Evolutionary conservation across 1,140 invertebrate genomes (phyloP).

Genomic region (Saccostrea echinata): DNA sequence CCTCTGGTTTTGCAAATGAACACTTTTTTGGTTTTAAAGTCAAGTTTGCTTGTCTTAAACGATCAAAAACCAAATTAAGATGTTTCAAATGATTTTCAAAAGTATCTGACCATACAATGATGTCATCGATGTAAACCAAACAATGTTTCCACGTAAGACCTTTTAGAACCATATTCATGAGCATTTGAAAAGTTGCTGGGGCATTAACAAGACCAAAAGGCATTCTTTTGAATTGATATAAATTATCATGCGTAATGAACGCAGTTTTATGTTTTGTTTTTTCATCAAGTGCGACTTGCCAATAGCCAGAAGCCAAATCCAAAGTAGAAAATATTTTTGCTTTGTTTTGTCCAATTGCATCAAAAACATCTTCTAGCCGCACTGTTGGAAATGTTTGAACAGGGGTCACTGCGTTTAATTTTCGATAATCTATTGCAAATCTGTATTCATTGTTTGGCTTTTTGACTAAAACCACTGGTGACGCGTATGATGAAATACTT

Average conservation of each 20-base stretch:
- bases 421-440: too few relatives aligned
- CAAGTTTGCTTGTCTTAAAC: constrained; percentile 31
- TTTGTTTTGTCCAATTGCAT: too few relatives aligned
- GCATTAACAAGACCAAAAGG: constrained; percentile 62
- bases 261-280: constrained; percentile 53
- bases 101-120: constrained; percentile 64
- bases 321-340: constrained; percentile 31
- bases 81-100: constrained; percentile 79
- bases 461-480: too few relatives aligned
- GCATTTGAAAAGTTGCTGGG: constrained; percentile 46
- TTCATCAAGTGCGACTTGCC: constrained; percentile 56
- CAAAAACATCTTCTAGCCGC: too few relatives aligned
- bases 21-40: constrained; percentile 57
- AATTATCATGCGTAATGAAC: constrained; percentile 48
- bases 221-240: constrained; percentile 57
- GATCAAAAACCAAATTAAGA: constrained; percentile 53
- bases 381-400: too few relatives aligned
- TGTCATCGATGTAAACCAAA: constrained; percentile 61
- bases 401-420: too few relatives aligned
- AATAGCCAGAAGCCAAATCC: constrained; percentile 59
- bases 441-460: too few relatives aligned
- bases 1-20: constrained; percentile 44
- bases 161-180: constrained; percentile 66
- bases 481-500: too few relatives aligned
- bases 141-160: constrained; percentile 60